Base-by-base conservation (phyloP, 2,888 invertebrate genomes). In the Aquatica leii region DNA sequence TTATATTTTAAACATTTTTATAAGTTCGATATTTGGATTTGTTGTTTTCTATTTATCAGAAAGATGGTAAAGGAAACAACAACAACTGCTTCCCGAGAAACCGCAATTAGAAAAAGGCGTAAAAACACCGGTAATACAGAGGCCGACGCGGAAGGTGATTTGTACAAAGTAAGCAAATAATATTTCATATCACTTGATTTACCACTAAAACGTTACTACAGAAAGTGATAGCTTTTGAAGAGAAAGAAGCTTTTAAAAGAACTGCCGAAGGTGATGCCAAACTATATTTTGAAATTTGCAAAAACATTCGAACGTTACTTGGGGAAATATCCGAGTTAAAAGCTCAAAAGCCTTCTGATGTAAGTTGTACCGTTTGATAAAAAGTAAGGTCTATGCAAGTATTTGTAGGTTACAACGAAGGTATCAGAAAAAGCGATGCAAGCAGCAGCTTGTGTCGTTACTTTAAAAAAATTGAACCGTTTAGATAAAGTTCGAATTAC, bases 401-500 rank as follows among this genome's bases (percentile, higher is more conserved):
- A 12, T 48, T 82, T 83, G 59, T 67, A 89, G 88, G 83, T 83
- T 5, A 58, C 65, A 73, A 84, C 85, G 55, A 88, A 88, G 76
- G 87, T 93, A 5, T 84, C 84, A 60, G 86, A 89, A 56, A 87
- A 90, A 72, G 85, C 90, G 73, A 86, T 90, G 55, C 88, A 92
- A 73, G 91, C 91, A 0, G 90, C 91, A 0, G 81, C 95, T 55
- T 86, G 89, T 74, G 88, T 95, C 74, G 90, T 95, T n/a, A 85
- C 91, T 56, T 81, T 97, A 53, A 96, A 95, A 77, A 96, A 95
- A 80, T 81, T 97, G 0, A 97, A 97, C 81, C 87, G 97, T 15
- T 84, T 95, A 73, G 95, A 95, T 75, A 97, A 97, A 81, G 90
- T 95, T 52, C 87, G 94, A 1, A 91, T 94, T 35, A 90, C 94